phyloP scores from a whole-genome alignment of 2,888 invertebrate species.

The Furcula furcula region DNA sequence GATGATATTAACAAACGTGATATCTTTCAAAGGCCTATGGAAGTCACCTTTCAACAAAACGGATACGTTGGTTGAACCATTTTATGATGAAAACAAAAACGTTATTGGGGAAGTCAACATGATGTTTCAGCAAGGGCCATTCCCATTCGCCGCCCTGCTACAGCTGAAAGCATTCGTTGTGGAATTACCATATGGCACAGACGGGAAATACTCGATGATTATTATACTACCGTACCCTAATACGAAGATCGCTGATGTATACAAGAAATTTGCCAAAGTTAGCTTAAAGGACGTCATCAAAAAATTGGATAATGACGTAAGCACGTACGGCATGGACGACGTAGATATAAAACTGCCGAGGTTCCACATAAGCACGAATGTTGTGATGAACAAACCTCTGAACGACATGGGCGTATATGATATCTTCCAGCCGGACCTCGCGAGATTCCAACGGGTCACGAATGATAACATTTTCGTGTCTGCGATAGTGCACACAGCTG shows the following conservation, averaged over 20 bases:
- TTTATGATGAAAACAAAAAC: conserved; percentile 80
- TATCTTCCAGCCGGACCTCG: conserved; percentile 80
- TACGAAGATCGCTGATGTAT: conserved; percentile 69
- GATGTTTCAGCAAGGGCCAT: conserved; percentile 86
- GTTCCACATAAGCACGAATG: conserved; percentile 83
- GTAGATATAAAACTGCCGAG: conserved; percentile 84
- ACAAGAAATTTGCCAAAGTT: conserved; percentile 70
- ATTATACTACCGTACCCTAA: conserved; percentile 83
- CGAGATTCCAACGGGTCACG: conserved; percentile 81
- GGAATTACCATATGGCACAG: conserved; percentile 86
- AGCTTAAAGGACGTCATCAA: conserved; percentile 76
- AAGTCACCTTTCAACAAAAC: conserved; percentile 82
- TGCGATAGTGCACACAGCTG: conserved; percentile 86
- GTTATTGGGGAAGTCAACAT: conserved; percentile 84
- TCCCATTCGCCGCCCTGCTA: conserved; percentile 80
- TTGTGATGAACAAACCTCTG: conserved; percentile 81
- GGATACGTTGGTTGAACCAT: conserved; percentile 78
- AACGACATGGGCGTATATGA: conserved; percentile 85
- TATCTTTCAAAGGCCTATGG: conserved; percentile 89
- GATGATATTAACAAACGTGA: conserved; percentile 85
- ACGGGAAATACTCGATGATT: conserved; percentile 82
- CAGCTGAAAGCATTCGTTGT: conserved; percentile 82
- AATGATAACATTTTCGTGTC: conserved; percentile 81
- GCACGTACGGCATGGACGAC: conserved; percentile 79
- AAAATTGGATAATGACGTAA: conserved; percentile 66